Evolutionary conservation across 2,888 invertebrate species (phyloP).

Genomic region (Gandaritis pyraliata): DNA sequence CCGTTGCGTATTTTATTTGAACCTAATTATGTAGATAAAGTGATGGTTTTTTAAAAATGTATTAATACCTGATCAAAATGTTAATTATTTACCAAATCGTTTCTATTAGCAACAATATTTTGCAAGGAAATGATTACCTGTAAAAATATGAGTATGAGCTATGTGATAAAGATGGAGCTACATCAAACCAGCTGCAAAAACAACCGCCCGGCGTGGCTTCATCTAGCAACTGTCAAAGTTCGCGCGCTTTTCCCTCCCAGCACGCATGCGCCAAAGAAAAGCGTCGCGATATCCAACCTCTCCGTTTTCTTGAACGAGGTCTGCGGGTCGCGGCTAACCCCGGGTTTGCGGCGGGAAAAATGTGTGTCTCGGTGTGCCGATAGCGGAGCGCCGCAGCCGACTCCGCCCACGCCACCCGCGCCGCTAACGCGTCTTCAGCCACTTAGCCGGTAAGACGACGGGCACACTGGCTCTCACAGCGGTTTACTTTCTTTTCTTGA

Average conservation of each 20-base stretch:
- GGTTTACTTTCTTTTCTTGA: conserved; percentile 7
- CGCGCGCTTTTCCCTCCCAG: conserved; percentile 56
- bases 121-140: not conserved
- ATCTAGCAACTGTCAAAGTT: conserved; percentile 69
- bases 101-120: not conserved
- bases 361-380: conserved; percentile 85
- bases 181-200: conserved; percentile 19
- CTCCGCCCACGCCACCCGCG: conserved; percentile 54
- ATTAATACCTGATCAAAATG: not conserved
- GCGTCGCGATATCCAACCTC: conserved; percentile 52
- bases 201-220: conserved; percentile 50
- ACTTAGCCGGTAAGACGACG: conserved; percentile 81
- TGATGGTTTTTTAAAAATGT: too few relatives aligned
- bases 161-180: conserved; percentile 9
- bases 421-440: conserved; percentile 83
- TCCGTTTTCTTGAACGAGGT: conserved; percentile 73
- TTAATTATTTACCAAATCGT: too few relatives aligned
- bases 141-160: not conserved
- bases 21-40: too few relatives aligned
- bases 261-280: conserved; percentile 71
- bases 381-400: conserved; percentile 72
- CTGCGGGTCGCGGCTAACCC: conserved; percentile 85
- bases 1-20: too few relatives aligned
- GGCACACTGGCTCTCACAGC: conserved; percentile 61
- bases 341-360: conserved; percentile 85